These are phyloP conservation scores for Schizaphis graminum DNA, from an alignment of 2,888 invertebrate species.

Conservation along the genomic window DNA sequence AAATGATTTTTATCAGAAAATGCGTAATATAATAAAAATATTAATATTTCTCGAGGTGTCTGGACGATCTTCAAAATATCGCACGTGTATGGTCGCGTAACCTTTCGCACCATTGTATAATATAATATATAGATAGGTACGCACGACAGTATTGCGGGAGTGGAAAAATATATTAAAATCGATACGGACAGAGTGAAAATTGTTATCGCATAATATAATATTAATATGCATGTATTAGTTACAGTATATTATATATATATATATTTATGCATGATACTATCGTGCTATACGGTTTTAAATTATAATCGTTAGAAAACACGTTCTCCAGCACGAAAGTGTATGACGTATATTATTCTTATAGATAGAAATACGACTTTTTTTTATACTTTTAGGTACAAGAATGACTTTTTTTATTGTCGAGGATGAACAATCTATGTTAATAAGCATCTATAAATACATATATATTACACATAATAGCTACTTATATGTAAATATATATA, in stretches of 20 bases:
- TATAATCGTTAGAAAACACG: neutral
- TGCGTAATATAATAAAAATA: neutral
- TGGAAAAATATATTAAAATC: neutral
- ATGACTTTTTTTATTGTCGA: neutral
- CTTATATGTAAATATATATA: too few relatives aligned
- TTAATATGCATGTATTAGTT: neutral
- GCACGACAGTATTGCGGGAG: neutral
- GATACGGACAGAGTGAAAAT: neutral
- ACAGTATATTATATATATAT: neutral
- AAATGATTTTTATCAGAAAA: neutral
- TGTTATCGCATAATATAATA: neutral
- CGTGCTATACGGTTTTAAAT: neutral
- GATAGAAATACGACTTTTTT: neutral
- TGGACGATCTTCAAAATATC: neutral
- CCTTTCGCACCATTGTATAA: neutral
- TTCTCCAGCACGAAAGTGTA: neutral
- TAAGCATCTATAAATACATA: neutral
- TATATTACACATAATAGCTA: neutral
- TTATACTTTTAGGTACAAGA: too few relatives aligned
- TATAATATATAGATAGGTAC: neutral
- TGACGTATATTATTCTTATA: neutral
- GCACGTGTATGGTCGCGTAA: neutral
- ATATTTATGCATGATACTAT: neutral
- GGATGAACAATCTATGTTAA: neutral
- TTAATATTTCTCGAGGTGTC: neutral